Conservation (phyloP, 2,113 vertebrate species). For the Cyanistes caeruleus region DNA sequence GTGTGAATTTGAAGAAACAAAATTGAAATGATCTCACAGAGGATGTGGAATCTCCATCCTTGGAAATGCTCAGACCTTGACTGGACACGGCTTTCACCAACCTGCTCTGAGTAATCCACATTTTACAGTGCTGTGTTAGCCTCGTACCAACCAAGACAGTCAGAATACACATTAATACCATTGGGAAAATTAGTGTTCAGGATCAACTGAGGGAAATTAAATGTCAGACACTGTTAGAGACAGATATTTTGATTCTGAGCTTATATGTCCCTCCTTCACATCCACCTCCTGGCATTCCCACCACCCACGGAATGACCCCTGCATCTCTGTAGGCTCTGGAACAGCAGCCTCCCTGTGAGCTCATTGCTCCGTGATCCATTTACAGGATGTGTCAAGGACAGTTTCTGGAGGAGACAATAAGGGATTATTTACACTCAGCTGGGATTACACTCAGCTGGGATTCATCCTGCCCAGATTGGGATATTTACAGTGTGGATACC, state of each 20-base stretch:
- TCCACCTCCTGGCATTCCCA: background rate
- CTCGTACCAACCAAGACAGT: background rate
- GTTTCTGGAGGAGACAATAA: background rate
- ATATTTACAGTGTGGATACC: background rate
- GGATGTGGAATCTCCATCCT: background rate
- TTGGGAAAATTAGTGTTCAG: background rate
- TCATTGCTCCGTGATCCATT: background rate
- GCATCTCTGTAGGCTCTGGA: background rate
- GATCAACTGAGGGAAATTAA: background rate
- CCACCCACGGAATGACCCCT: background rate
- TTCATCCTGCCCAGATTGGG: background rate
- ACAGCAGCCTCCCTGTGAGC: rapidly evolving
- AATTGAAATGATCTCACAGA: background rate
- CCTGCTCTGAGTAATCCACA: background rate
- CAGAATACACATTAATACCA: background rate
- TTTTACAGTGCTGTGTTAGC: background rate
- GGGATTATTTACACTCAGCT: background rate
- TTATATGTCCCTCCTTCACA: background rate
- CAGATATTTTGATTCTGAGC: background rate
- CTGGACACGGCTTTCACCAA: background rate
- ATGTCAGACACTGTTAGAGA: background rate
- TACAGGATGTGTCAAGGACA: background rate
- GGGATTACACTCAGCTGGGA: background rate
- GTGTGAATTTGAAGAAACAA: background rate
- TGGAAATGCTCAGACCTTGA: background rate